Conservation (phyloP, 2,797 vertebrate genomes). For the Gadopsis marmoratus region DNA sequence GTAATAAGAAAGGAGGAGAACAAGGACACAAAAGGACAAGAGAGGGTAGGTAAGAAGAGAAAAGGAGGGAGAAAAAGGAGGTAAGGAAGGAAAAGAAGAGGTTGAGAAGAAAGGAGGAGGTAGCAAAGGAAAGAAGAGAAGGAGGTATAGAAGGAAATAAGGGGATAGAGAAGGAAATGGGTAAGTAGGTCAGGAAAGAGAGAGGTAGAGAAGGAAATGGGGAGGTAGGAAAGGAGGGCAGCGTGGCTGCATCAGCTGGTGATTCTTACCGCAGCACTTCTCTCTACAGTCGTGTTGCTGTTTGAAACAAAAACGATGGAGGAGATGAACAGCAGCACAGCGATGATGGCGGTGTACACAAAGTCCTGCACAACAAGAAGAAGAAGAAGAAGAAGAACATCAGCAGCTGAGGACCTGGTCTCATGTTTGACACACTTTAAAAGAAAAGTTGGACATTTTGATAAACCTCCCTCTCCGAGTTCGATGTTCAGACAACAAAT, state of each 20-base stretch:
- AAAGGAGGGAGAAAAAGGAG: too few relatives aligned
- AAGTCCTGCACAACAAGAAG: conserved; percentile 82
- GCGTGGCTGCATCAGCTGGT: background rate
- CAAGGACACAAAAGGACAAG: background rate
- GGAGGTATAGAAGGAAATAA: background rate
- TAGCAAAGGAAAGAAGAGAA: background rate
- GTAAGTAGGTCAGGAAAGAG: background rate
- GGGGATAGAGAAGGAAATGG: too few relatives aligned
- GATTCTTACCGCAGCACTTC: conserved; percentile 79
- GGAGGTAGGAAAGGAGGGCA: background rate
- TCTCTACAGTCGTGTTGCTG: conserved; percentile 67
- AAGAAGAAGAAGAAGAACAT: background rate
- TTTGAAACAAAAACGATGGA: conserved; percentile 80
- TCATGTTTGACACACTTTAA: background rate
- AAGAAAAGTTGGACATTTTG: too few relatives aligned
- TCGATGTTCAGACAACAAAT: too few relatives aligned
- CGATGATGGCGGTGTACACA: conserved; percentile 62
- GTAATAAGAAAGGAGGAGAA: background rate
- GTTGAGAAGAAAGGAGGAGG: background rate
- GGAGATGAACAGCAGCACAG: conserved; percentile 78
- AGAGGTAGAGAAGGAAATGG: background rate
- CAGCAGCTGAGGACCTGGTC: background rate
- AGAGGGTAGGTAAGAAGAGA: too few relatives aligned
- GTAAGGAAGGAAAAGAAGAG: background rate
- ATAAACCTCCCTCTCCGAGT: too few relatives aligned